A percentile compares a stretch with the other conserved stretches of the same genome.
Conservation (phyloP, 2,797 vertebrate genomes). For the Erpetoichthys calabaricus region DNA sequence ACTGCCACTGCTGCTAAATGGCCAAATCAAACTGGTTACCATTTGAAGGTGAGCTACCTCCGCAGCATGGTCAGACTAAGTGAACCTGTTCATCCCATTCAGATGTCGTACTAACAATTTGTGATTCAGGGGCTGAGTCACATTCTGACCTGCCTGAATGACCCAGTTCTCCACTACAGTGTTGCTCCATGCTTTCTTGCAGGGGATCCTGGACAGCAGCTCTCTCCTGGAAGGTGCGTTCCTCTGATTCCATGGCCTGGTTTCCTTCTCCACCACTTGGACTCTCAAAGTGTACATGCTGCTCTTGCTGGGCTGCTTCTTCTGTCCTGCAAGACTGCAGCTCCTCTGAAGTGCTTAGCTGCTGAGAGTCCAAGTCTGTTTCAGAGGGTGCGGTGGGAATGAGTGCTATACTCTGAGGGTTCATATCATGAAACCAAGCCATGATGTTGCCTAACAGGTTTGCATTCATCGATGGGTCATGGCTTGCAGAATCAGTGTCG, state of each 20-base stretch:
- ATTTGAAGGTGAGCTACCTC: conserved; percentile 8
- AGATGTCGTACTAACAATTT: conserved; percentile 59
- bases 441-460: conserved; percentile 95
- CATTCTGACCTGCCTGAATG: conserved; percentile 48
- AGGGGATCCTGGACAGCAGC: conserved; percentile 35
- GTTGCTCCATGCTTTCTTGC: conserved; percentile 30
- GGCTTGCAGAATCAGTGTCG: conserved; percentile 60
- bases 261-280: conserved; percentile 38
- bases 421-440: conserved; percentile 99
- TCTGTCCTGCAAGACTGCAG: conserved; percentile 23
- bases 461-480: conserved; percentile 61
- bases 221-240: conserved; percentile 39
- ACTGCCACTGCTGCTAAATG: conserved; percentile 10
- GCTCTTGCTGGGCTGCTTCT: conserved; percentile 38
- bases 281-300: conserved; percentile 45
- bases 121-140: conserved; percentile 58
- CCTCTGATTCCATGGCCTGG: conserved; percentile 60
- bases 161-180: conserved; percentile 27
- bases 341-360: conserved; percentile 30
- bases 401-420: conserved; percentile 85
- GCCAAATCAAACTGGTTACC: conserved; percentile 23
- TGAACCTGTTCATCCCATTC: conserved; percentile 89
- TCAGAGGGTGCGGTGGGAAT: conserved; percentile 71
- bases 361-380: conserved; percentile 37
- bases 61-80: conserved; percentile 59